phyloP scores from a whole-genome alignment of 2,113 vertebrate species.

The Eublepharis macularius region DNA sequence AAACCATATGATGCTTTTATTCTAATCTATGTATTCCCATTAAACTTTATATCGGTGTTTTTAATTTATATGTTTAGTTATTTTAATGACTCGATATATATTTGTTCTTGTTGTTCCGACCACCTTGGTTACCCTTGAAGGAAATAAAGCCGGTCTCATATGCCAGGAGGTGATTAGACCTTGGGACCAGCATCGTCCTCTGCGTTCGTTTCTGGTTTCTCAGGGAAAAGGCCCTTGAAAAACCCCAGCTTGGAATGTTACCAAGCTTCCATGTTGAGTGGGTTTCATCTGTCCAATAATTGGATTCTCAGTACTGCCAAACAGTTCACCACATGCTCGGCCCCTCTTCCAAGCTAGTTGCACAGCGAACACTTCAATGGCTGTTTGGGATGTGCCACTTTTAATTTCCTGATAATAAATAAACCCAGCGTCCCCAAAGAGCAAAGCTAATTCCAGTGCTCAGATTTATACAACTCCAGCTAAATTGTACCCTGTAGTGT shows the following conservation, averaged over 20 bases:
- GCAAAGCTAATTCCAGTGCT: neutral
- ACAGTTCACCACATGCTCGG: neutral
- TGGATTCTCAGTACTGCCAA: conserved; percentile 26
- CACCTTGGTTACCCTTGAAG: too few species aligned
- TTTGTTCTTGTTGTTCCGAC: too few species aligned
- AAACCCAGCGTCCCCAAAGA: conserved; percentile 3
- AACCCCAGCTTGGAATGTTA: neutral
- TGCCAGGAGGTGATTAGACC: neutral
- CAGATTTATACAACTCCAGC: neutral
- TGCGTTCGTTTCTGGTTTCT: conserved; percentile 5
- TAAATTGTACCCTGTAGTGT: neutral
- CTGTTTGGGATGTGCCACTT: neutral
- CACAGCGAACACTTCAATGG: neutral
- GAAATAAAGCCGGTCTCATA: neutral
- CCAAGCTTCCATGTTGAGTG: neutral
- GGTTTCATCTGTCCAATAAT: conserved; percentile 12
- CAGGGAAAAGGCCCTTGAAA: neutral
- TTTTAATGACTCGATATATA: too few species aligned
- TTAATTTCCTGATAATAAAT: conserved; percentile 41
- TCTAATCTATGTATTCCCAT: too few species aligned
- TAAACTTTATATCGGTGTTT: too few species aligned
- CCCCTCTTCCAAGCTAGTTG: conserved; percentile 33
- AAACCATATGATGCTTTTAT: too few species aligned
- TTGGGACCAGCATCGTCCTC: neutral
- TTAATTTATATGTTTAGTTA: too few species aligned